Percentiles rank a stretch among this genome's conserved stretches.
Evolutionary conservation across 2,888 invertebrate genomes (phyloP).

Genomic region (Torymus texanus): DNA sequence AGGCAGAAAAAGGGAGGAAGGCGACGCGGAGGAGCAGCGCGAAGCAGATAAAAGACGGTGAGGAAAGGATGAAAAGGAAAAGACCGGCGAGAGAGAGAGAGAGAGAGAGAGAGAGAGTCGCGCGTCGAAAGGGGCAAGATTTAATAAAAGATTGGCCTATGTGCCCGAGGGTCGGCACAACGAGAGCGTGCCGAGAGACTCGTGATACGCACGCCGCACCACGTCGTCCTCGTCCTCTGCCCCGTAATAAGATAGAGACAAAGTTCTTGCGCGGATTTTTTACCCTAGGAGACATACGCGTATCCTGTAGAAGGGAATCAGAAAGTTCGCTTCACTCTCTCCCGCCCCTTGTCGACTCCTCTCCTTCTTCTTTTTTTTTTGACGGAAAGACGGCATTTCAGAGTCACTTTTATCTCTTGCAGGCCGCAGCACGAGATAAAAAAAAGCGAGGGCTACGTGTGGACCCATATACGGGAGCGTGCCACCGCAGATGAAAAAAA

Average conservation of each 20-base stretch:
- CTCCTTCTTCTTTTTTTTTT: not conserved
- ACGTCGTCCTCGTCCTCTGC: not conserved
- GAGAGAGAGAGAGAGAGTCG: not conserved
- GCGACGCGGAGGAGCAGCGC: not conserved
- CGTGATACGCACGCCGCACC: constrained; percentile 13
- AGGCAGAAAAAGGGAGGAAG: not conserved
- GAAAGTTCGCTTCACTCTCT: not conserved
- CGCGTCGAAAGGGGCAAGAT: constrained; percentile 60
- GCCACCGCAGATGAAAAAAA: constrained; percentile 4
- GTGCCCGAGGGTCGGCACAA: not conserved
- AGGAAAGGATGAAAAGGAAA: not conserved
- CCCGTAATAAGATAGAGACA: constrained; percentile 49
- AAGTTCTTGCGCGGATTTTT: constrained; percentile 39
- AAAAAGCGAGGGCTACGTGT: not conserved
- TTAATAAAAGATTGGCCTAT: constrained; percentile 67
- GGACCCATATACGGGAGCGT: not conserved
- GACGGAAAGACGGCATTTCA: not conserved
- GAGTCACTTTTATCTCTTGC: constrained; percentile 31
- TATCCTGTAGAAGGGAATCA: not conserved
- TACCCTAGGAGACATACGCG: no score
- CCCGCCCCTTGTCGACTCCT: not conserved
- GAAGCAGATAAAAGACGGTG: constrained; percentile 7
- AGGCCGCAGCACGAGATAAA: constrained; percentile 2
- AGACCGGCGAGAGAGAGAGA: not conserved
- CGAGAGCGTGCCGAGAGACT: constrained; percentile 48